phyloP scores from a whole-genome alignment of 1,140 invertebrate genomes.

The Metaphire vulgaris region DNA sequence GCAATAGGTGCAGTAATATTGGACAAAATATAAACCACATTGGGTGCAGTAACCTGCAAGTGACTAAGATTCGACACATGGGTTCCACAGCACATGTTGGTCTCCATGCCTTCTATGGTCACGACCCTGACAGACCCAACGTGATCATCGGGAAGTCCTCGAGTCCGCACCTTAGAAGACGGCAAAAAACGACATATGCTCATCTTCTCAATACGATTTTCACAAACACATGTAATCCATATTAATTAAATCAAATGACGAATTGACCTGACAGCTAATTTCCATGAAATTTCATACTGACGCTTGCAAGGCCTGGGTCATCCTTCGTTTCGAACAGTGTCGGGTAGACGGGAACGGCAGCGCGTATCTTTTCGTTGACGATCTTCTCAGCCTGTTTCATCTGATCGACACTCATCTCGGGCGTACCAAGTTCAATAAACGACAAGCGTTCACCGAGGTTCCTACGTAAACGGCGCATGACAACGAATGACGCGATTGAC shows the following conservation, averaged over 20 bases:
- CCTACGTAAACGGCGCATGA: constrained; percentile 43
- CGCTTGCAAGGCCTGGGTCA: constrained; percentile 58
- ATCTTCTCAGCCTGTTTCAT: constrained; percentile 57
- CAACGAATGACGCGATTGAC: too few species aligned
- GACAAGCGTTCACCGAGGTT: constrained; percentile 64
- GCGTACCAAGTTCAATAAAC: constrained; percentile 49
- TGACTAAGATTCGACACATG: constrained; percentile 71
- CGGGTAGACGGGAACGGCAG: constrained; percentile 59
- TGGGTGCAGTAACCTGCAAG: constrained; percentile 69
- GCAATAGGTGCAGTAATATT: too few species aligned
- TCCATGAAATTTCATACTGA: constrained; percentile 36
- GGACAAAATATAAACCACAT: too few species aligned
- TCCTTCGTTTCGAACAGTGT: constrained; percentile 58
- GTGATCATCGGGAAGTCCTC: constrained; percentile 70
- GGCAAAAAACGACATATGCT: background rate
- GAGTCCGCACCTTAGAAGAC: constrained; percentile 54
- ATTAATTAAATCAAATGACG: too few species aligned
- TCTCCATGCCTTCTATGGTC: constrained; percentile 59
- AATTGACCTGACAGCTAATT: background rate
- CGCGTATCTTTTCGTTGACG: constrained; percentile 64
- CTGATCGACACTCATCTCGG: constrained; percentile 40
- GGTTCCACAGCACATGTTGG: constrained; percentile 79
- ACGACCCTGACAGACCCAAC: constrained; percentile 65
- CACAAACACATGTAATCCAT: background rate
- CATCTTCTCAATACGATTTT: background rate